Percentiles rank a stretch among this genome's conserved stretches.
phyloP scores from a whole-genome alignment of 2,113 vertebrate genomes.

The Rhea americana region DNA sequence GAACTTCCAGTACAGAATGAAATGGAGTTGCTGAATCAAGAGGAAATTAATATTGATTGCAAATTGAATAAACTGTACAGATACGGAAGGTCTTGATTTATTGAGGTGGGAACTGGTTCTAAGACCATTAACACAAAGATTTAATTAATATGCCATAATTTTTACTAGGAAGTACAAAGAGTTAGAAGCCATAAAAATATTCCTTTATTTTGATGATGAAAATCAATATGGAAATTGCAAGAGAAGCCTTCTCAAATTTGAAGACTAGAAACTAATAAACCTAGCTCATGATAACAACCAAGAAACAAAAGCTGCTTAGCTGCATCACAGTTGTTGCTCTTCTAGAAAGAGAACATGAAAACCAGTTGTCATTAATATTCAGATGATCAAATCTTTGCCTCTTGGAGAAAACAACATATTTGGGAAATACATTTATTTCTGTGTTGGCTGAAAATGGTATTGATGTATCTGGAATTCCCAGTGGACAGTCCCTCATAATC shows the following conservation, averaged over 20 bases:
- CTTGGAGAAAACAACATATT: not conserved
- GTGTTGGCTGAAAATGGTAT: not conserved
- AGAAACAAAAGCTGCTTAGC: not conserved
- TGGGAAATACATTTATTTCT: not conserved
- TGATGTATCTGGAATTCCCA: not conserved
- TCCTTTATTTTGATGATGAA: slow-evolving; percentile 50
- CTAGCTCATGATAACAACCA: not conserved
- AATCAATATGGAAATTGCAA: slow-evolving; percentile 56
- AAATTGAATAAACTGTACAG: slow-evolving; percentile 60
- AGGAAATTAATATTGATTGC: slow-evolving; percentile 71
- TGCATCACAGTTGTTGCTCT: not conserved
- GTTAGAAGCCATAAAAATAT: slow-evolving; percentile 24
- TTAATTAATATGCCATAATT: slow-evolving; percentile 66
- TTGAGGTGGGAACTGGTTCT: slow-evolving; percentile 52
- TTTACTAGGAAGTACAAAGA: slow-evolving; percentile 49
- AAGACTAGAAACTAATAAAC: not conserved
- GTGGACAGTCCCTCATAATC: not conserved
- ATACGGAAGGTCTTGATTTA: slow-evolving; percentile 68
- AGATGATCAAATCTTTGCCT: not conserved
- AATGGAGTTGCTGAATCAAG: slow-evolving; percentile 69
- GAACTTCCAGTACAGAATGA: slow-evolving; percentile 53
- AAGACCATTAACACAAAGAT: slow-evolving; percentile 64
- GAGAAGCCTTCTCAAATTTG: slow-evolving; percentile 12
- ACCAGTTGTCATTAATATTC: not conserved
- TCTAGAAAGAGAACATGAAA: not conserved